phyloP scores from a whole-genome alignment of 2,888 invertebrate genomes.

The Caenorhabditis angaria region DNA sequence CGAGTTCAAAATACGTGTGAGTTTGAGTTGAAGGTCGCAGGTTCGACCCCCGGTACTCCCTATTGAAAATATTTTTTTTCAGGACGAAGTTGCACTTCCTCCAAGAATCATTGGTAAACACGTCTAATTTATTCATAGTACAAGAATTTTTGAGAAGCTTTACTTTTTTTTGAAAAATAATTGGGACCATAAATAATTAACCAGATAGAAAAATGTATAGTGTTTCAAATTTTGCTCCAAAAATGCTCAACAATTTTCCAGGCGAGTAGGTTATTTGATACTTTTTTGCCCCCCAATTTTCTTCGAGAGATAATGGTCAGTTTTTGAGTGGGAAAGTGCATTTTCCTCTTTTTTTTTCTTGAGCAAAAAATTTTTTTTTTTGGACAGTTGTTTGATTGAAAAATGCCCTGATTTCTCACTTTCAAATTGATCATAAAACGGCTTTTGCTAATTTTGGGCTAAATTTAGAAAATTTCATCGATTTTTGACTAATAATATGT shows the following conservation, averaged over 20 bases:
- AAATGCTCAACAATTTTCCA: too few relatives aligned
- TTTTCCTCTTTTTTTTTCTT: too few relatives aligned
- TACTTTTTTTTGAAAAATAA: not conserved
- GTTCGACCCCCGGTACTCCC: not conserved
- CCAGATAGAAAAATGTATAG: not conserved
- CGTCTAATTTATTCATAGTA: slow-evolving; percentile 9
- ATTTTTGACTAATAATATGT: too few relatives aligned
- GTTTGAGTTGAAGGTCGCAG: not conserved
- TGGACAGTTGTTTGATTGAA: too few relatives aligned
- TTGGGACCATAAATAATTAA: not conserved
- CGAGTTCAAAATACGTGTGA: slow-evolving; percentile 32
- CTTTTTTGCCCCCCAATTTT: not conserved
- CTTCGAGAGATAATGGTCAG: slow-evolving; percentile 1
- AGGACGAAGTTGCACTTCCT: slow-evolving; percentile 41
- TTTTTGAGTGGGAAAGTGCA: too few relatives aligned
- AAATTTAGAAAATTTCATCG: too few relatives aligned
- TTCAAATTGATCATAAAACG: too few relatives aligned
- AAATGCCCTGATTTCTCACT: too few relatives aligned
- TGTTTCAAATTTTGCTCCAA: not conserved
- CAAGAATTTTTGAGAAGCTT: not conserved
- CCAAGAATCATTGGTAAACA: slow-evolving; percentile 39
- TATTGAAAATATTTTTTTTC: slow-evolving; percentile 6
- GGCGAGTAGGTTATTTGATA: not conserved
- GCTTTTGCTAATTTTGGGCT: too few relatives aligned
- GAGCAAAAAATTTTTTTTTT: too few relatives aligned